Percentiles rank a stretch among this genome's conserved stretches.
These are phyloP conservation scores for Clanis bilineata DNA, from an alignment of 2,888 invertebrate genomes.

Conservation along the genomic window DNA sequence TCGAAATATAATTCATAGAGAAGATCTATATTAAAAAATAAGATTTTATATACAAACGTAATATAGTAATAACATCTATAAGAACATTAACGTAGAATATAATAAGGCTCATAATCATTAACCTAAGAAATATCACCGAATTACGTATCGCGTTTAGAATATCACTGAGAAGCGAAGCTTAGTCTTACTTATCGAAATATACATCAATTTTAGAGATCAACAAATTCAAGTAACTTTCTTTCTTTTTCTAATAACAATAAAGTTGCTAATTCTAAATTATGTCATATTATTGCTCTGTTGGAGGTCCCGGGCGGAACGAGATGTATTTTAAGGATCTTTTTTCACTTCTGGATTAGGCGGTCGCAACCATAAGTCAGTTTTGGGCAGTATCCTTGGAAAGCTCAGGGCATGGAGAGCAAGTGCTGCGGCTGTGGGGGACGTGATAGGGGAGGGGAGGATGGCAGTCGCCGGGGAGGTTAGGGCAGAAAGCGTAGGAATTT, in stretches of 20 bases:
- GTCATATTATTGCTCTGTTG: constrained; percentile 28
- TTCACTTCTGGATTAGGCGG: constrained; percentile 58
- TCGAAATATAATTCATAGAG: constrained; percentile 61
- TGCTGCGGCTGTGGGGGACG: constrained; percentile 56
- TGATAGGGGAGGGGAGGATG: constrained; percentile 53
- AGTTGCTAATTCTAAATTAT: constrained; percentile 21
- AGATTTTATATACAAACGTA: constrained; percentile 60
- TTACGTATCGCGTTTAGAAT: constrained; percentile 75
- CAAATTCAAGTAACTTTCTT: constrained; percentile 54
- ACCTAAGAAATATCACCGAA: constrained; percentile 73
- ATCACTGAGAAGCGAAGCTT: constrained; percentile 66
- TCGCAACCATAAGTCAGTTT: constrained; percentile 69
- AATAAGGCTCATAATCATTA: constrained; percentile 68
- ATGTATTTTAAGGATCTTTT: constrained; percentile 48
- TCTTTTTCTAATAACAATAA: constrained; percentile 37
- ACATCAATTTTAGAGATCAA: constrained; percentile 69
- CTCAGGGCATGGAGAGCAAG: constrained; percentile 66
- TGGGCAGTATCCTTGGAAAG: constrained; percentile 68
- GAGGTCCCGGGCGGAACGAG: not conserved
- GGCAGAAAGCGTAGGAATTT: constrained; percentile 30
- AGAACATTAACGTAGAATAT: constrained; percentile 43
- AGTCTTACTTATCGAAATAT: constrained; percentile 50
- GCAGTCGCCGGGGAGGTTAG: constrained; percentile 37
- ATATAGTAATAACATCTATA: constrained; percentile 56
- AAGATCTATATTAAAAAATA: constrained; percentile 58